Percentiles rank a stretch among this genome's conserved stretches.
Evolutionary conservation across 2,113 vertebrate species (phyloP).

Genomic region (Symphodus melops): DNA sequence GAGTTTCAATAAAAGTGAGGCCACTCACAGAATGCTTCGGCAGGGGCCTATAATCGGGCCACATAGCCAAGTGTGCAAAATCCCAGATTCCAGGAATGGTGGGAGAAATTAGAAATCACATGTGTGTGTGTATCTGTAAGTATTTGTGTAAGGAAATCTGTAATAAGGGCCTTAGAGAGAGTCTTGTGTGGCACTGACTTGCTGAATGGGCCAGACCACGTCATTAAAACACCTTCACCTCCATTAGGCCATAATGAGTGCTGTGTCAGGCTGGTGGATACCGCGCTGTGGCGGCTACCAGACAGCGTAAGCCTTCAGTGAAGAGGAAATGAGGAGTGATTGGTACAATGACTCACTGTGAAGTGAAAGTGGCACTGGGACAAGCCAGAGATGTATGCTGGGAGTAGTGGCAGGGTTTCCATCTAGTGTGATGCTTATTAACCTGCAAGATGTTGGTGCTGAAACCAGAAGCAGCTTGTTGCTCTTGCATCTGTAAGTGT

Average conservation of each 20-base stretch:
- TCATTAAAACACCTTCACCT: constrained; percentile 75
- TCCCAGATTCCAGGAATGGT: constrained; percentile 17
- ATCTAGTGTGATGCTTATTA: constrained; percentile 49
- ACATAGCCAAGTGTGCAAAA: constrained; percentile 28
- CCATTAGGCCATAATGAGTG: constrained; percentile 73
- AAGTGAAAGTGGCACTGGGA: constrained; percentile 63
- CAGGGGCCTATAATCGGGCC: constrained; percentile 10
- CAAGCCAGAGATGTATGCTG: constrained; percentile 55
- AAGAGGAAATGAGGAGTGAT: constrained; percentile 72
- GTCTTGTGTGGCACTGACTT: constrained; percentile 57
- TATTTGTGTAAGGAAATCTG: constrained; percentile 37
- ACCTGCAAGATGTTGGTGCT: constrained; percentile 49
- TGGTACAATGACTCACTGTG: constrained; percentile 80
- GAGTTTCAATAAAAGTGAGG: constrained; percentile 59
- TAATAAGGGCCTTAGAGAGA: constrained; percentile 63
- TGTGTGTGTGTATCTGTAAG: constrained; percentile 25
- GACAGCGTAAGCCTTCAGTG: constrained; percentile 48
- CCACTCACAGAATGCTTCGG: constrained; percentile 21
- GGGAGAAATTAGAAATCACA: constrained; percentile 45
- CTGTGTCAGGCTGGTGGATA: constrained; percentile 62
- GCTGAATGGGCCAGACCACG: constrained; percentile 53
- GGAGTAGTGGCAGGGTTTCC: constrained; percentile 50
- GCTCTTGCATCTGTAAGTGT: background rate
- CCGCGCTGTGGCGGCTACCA: constrained; percentile 47
- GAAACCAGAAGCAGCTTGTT: constrained; percentile 60